Evolutionary conservation across 2,888 invertebrate species (phyloP), one percentile per base, ranked within the genome.

Genomic region (Atherix ibis): DNA sequence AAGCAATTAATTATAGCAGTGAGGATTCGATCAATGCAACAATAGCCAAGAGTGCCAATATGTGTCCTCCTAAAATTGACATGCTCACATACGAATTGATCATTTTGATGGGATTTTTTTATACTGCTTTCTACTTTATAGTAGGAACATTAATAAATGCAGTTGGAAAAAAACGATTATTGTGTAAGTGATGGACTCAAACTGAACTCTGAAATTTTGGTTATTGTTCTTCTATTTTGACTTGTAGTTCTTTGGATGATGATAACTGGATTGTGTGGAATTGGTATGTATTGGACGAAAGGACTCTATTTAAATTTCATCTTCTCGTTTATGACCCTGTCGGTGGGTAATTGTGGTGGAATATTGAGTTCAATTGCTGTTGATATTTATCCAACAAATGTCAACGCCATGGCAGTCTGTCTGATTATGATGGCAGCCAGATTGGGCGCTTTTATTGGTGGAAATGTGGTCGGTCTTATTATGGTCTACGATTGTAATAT

Each of bases 31-130:
- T 67, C 52, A 73, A 73, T 1, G 45, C 60, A 2, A 60, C 75
- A 10, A 63, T 68, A 3, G 71, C 13, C 2, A 27, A 36, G 5
- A 22, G 14, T 5, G 17, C 2, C 16, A 31, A 27, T 3, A 39
- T 38, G 6, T 77, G 76, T 46, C 56, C 61, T 18, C 63, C 66
- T 19, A 58, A 62, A 0, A 67, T 76, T 40, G 73, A 76, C 48
- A 56, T 66, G 0, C 58, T 61, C 1, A 74, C 77, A 3, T 79
- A 78, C 49, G 58, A 69, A 45, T 71, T 71, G 31, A 71, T 80
- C 31, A 65, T 79, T 40, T 65, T 69, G 40, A 73, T 79, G 45
- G 80, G 79, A 0, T 61, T 66, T 0, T 67, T 70, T 4, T 76
- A 77, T 48, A 65, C 75, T 16, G 47, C 73, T 2, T 71, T 74